Percentiles rank a stretch among this genome's conserved stretches.
These are phyloP conservation scores for Sympetrum striolatum DNA, from an alignment of 2,888 invertebrate genomes.

Conservation along the genomic window DNA sequence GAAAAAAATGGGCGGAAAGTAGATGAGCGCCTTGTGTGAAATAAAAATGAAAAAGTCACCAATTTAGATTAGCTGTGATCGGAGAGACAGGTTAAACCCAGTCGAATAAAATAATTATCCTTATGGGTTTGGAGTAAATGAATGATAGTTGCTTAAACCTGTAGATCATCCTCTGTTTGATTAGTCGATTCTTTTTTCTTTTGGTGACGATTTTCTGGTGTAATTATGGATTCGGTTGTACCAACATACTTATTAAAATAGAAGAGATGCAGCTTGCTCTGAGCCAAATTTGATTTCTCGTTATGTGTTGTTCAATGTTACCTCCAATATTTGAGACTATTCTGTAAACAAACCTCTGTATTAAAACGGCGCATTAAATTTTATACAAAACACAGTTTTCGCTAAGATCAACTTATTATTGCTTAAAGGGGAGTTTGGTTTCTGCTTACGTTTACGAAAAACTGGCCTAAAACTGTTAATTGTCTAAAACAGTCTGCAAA, in stretches of 20 bases:
- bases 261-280: background rate
- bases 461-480: too few species aligned
- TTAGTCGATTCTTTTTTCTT: too few species aligned
- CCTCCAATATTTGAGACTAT: background rate
- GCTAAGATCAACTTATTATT: too few species aligned
- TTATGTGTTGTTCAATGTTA: background rate
- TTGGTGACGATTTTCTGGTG: too few species aligned
- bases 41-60: background rate
- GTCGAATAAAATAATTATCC: too few species aligned
- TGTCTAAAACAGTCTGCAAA: too few species aligned
- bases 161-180: too few species aligned
- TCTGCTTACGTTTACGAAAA: too few species aligned
- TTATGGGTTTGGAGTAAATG: too few species aligned
- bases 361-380: conserved; percentile 27
- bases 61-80: background rate
- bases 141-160: too few species aligned
- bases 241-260: background rate
- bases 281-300: background rate
- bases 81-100: background rate
- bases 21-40: background rate
- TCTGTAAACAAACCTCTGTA: conserved; percentile 3
- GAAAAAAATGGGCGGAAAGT: background rate
- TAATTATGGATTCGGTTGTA: too few species aligned
- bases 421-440: too few species aligned
- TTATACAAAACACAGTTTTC: background rate